Base-by-base conservation (phyloP, 2,797 vertebrate species). In the Mormyrus hasselquistii region DNA sequence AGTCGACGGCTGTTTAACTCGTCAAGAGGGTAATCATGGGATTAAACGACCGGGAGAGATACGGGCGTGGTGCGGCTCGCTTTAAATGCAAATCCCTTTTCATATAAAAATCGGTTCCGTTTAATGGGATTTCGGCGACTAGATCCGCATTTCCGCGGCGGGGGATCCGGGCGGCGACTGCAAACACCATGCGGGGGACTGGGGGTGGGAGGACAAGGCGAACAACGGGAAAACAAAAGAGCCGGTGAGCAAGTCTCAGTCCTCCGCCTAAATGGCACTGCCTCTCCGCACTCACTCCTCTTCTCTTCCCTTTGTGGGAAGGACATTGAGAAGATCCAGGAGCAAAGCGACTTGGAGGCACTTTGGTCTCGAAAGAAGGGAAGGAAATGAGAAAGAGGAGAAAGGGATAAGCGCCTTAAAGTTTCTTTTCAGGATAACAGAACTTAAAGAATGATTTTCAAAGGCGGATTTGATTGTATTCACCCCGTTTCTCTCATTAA, bases 381-480 rank as follows among this genome's bases (percentile, higher is more conserved):
- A 50, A 88, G 87, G 69, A 53, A 88, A 55, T 53, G 87, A 82
- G 62, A 76, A 25, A 25, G 65, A 34, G 29, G 47, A 73, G 88
- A 86, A 87, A 76, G 88, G 65, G 87, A 82, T 89, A 88, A 88
- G 88, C 89, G 57, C 79, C 90, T 88, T 88, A 62, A 88, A 49
- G 83, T 88, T 90, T 52, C 90, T 90, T 88, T 88, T 88, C 41
- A 82, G 90, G 89, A 69, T 83, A 88, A 88, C 52, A 87, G 90
- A 91, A 90, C 90, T 88, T 87, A 88, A 87, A 89, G 91, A 91
- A 88, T 87, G 87, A 89, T 91, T 89, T 87, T 89, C 85, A 89
- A 87, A 84, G 73, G 44, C 50, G 87, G 87, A 88, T 88, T 88
- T 88, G n/a, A 73, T 76, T 88, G 87, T 76, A 76, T 88, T 88